A percentile compares a stretch with the other conserved stretches of the same genome.
phyloP scores from a whole-genome alignment of 2,113 vertebrate genomes.

The Scopus umbretta region DNA sequence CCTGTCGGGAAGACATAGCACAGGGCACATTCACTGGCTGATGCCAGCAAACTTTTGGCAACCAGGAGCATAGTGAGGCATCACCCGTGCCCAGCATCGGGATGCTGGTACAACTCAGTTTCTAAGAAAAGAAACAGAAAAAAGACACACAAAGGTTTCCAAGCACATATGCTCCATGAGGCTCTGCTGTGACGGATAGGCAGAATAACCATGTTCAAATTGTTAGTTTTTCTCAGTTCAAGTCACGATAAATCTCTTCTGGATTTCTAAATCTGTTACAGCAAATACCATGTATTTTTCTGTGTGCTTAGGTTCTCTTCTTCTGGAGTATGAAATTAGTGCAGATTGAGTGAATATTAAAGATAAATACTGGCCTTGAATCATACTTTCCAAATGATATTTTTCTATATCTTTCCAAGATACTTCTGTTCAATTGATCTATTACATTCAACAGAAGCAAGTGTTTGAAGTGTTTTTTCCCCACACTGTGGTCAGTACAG shows the following conservation, averaged over 20 bases:
- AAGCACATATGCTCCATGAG: accelerated
- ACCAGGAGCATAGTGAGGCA: neutral
- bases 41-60: neutral
- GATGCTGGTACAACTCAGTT: neutral
- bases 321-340: neutral
- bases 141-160: neutral
- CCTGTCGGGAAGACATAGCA: neutral
- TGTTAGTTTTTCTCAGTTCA: neutral
- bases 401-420: neutral
- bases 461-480: neutral
- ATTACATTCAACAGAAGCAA: neutral
- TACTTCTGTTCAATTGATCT: neutral
- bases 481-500: neutral
- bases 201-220: neutral
- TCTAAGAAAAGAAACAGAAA: neutral
- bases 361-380: neutral
- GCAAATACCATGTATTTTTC: neutral
- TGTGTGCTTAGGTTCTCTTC: neutral
- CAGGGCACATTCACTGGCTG: neutral
- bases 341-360: neutral
- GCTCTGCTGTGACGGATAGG: neutral
- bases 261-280: neutral
- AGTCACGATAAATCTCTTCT: neutral
- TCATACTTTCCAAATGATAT: neutral
- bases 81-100: neutral